Percentiles rank a stretch among this genome's conserved stretches.
Conservation (phyloP, 1,140 invertebrate species). For the Leptinotarsa undecemlineata region DNA sequence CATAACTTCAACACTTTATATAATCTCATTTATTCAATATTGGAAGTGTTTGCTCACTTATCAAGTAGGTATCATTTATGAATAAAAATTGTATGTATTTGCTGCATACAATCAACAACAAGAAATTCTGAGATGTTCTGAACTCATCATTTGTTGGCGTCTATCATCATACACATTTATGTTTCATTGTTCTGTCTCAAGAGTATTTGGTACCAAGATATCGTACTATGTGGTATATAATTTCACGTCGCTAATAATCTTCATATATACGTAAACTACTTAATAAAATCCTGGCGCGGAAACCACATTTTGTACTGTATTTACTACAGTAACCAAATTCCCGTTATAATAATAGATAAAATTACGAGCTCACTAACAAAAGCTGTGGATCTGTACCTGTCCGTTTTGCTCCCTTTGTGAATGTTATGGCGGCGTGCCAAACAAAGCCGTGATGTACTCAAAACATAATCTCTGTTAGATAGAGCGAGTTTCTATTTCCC, state of each 20-base stretch:
- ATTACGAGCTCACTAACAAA: constrained; percentile 4
- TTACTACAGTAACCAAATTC: not conserved
- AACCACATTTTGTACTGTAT: not conserved
- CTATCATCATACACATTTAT: too few species aligned
- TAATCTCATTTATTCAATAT: too few species aligned
- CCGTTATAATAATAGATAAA: not conserved
- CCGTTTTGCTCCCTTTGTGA: not conserved
- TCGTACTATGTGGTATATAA: too few species aligned
- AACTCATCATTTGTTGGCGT: too few species aligned
- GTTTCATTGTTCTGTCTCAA: too few species aligned
- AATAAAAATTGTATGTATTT: too few species aligned
- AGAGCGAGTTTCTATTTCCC: not conserved
- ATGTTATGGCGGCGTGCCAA: not conserved
- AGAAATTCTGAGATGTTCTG: too few species aligned
- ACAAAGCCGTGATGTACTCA: not conserved
- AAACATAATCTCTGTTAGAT: not conserved
- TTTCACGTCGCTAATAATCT: not conserved
- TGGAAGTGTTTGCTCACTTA: too few species aligned
- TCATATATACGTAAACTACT: not conserved
- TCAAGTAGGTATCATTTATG: too few species aligned
- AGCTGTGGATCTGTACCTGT: not conserved
- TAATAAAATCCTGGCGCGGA: not conserved
- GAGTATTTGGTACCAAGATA: too few species aligned
- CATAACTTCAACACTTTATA: too few species aligned
- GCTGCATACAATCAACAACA: too few species aligned